These are phyloP conservation scores for Thamnophis elegans DNA, from an alignment of 2,797 vertebrate species.

Conservation along the genomic window DNA sequence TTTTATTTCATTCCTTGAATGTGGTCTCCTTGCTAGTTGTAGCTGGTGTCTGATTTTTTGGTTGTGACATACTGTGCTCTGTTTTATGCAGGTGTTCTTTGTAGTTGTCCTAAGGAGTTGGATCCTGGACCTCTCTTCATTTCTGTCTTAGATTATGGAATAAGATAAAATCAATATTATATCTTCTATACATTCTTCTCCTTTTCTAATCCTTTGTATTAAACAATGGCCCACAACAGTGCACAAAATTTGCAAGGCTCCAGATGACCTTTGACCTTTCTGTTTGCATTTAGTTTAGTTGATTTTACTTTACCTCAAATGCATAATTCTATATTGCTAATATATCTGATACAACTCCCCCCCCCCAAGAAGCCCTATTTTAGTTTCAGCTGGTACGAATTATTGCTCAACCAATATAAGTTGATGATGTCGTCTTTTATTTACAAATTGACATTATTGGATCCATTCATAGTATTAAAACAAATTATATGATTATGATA, in stretches of 20 bases:
- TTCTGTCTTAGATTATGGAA: neutral
- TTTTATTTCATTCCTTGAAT: neutral
- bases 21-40: neutral
- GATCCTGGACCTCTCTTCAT: neutral
- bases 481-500: neutral
- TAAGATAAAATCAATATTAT: neutral
- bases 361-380: neutral
- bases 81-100: neutral
- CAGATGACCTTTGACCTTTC: neutral
- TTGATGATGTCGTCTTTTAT: neutral
- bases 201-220: neutral
- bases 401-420: constrained; percentile 15
- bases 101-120: neutral
- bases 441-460: constrained; percentile 11
- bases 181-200: neutral
- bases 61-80: neutral
- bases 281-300: neutral
- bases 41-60: neutral
- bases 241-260: constrained; percentile 29
- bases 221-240: neutral
- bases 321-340: neutral
- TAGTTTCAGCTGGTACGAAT: constrained; percentile 8
- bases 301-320: neutral
- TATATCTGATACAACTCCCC: neutral
- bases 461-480: neutral